A percentile compares a stretch with the other conserved stretches of the same genome.
Evolutionary conservation across 2,113 vertebrate genomes (phyloP).

Genomic region (Polypterus senegalus): DNA sequence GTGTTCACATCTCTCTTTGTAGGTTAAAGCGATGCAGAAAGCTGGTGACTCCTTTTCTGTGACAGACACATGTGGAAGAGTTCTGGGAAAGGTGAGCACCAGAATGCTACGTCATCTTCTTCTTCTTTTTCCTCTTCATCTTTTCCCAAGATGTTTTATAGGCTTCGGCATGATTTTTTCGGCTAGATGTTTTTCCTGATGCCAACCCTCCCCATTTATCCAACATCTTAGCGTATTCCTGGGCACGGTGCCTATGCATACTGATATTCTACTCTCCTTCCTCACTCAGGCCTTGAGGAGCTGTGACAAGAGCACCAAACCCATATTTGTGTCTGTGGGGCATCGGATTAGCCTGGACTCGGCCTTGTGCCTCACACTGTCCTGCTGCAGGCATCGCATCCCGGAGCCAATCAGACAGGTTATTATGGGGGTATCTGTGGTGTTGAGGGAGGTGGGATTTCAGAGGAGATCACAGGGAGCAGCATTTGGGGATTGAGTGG

Average conservation of each 20-base stretch:
- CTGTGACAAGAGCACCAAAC: conserved; percentile 56
- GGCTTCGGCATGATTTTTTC: too few species aligned
- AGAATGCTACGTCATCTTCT: not conserved
- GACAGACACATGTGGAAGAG: conserved; percentile 46
- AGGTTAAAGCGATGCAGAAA: conserved; percentile 59
- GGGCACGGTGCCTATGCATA: too few species aligned
- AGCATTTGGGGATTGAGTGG: accelerated
- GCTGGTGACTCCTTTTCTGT: conserved; percentile 71
- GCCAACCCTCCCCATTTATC: too few species aligned
- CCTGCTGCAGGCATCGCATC: conserved; percentile 70
- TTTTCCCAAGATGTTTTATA: too few species aligned
- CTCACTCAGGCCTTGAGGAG: conserved; percentile 63
- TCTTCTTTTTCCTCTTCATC: too few species aligned
- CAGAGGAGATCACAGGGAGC: accelerated
- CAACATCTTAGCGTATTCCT: too few species aligned
- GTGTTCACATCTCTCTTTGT: not conserved
- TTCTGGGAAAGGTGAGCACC: conserved; percentile 68
- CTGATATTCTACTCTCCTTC: not conserved
- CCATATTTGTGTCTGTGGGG: conserved; percentile 77
- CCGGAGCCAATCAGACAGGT: conserved; percentile 92
- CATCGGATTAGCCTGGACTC: conserved; percentile 69
- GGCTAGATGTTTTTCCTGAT: too few species aligned
- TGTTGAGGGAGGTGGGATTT: not conserved
- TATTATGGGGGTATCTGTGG: not conserved
- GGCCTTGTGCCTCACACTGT: conserved; percentile 58